phyloP scores from a whole-genome alignment of 2,797 vertebrate species.

The Peromyscus nudipes region DNA sequence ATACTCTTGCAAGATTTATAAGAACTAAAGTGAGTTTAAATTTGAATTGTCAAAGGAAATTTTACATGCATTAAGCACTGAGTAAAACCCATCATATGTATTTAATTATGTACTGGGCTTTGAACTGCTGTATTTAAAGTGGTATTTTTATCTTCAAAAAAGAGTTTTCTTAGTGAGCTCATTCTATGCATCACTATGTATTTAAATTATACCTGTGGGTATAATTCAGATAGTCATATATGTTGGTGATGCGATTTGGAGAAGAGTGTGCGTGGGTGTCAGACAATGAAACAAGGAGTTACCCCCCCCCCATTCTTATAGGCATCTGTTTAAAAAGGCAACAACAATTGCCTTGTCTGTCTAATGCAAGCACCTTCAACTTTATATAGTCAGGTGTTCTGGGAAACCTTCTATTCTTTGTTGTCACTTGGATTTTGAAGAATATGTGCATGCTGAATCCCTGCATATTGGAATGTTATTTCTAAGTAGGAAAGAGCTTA shows the following conservation, averaged over 20 bases:
- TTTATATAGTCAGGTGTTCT: not conserved
- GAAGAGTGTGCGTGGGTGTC: not conserved
- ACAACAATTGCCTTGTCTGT: not conserved
- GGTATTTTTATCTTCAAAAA: slow-evolving; percentile 64
- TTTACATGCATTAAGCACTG: slow-evolving; percentile 88
- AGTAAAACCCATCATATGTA: slow-evolving; percentile 88
- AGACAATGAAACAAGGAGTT: not conserved
- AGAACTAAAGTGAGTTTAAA: slow-evolving; percentile 90
- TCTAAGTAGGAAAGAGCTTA: slow-evolving; percentile 69
- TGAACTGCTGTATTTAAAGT: slow-evolving; percentile 82
- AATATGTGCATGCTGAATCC: slow-evolving; percentile 10
- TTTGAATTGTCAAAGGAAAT: slow-evolving; percentile 91
- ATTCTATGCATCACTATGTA: slow-evolving; percentile 65
- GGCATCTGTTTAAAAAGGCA: not conserved
- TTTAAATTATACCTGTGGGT: slow-evolving; percentile 67
- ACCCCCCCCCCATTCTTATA: not conserved
- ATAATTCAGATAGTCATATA: slow-evolving; percentile 36
- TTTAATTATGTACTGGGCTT: slow-evolving; percentile 90
- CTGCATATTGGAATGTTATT: slow-evolving; percentile 69
- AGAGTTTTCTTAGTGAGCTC: slow-evolving; percentile 66
- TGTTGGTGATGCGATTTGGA: slow-evolving; percentile 57
- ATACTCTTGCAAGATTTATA: slow-evolving; percentile 90
- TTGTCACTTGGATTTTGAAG: slow-evolving; percentile 43
- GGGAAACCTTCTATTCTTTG: not conserved
- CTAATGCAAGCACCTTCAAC: slow-evolving; percentile 12